Evolutionary conservation across 2,113 vertebrate species (phyloP).

Genomic region (Neotragus pygmaeus): DNA sequence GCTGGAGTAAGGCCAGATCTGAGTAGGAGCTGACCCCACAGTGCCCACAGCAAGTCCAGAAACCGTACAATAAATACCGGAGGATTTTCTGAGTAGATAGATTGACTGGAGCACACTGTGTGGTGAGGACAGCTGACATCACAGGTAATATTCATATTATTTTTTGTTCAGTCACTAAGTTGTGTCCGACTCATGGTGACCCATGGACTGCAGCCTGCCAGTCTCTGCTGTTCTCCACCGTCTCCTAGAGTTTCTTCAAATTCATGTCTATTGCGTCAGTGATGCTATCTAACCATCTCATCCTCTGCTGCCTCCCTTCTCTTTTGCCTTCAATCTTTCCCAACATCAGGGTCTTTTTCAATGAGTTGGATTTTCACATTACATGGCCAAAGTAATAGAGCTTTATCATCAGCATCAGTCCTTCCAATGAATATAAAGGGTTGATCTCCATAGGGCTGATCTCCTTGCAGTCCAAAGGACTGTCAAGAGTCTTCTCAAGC

Average conservation of each 20-base stretch:
- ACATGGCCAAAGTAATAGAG: neutral
- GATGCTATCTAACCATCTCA: neutral
- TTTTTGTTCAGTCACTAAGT: neutral
- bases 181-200: neutral
- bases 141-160: neutral
- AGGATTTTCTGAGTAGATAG: neutral
- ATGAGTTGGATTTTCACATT: neutral
- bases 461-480: neutral
- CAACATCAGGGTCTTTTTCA: neutral
- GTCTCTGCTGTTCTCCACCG: neutral
- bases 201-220: neutral
- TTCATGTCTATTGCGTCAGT: neutral
- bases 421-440: neutral
- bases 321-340: neutral
- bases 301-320: neutral
- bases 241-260: neutral
- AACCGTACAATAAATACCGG: neutral
- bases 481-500: neutral
- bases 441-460: neutral
- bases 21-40: neutral
- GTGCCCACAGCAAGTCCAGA: neutral
- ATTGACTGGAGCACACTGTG: neutral
- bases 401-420: neutral
- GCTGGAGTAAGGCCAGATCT: neutral
- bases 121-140: neutral